These are phyloP conservation scores for Squalus acanthias DNA, from an alignment of 2,797 vertebrate species.

Conservation along the genomic window DNA sequence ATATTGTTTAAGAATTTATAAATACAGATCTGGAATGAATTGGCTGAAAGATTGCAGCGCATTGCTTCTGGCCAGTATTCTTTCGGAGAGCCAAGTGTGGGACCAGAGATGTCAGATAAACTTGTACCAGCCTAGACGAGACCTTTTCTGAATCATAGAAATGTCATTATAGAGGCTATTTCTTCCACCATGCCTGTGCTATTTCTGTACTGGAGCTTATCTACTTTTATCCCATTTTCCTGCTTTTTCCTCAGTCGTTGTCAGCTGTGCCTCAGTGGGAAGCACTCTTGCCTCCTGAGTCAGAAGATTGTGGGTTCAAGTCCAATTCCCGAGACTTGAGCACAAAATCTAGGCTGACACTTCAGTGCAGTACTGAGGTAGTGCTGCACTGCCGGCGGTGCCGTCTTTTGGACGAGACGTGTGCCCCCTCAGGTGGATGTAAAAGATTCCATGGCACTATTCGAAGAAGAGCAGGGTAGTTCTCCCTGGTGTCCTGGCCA, in stretches of 20 bases:
- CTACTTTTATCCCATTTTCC: neutral
- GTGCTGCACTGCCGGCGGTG: neutral
- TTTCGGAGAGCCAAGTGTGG: neutral
- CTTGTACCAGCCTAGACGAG: neutral
- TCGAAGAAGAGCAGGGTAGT: neutral
- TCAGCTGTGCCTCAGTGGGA: neutral
- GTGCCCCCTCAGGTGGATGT: neutral
- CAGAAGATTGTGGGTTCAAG: neutral
- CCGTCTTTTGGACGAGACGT: neutral
- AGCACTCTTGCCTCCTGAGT: neutral
- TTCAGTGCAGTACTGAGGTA: neutral
- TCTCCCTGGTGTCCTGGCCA: neutral
- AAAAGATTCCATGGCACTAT: neutral
- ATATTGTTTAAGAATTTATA: neutral
- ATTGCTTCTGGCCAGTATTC: neutral
- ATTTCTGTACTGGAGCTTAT: neutral
- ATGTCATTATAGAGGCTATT: neutral
- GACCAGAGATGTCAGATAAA: neutral
- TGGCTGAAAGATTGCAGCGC: neutral
- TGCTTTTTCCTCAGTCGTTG: neutral
- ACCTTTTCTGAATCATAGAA: neutral
- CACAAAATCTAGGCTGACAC: neutral
- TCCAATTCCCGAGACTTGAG: neutral
- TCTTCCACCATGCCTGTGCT: neutral
- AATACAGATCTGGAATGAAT: neutral